A percentile compares a stretch with the other conserved stretches of the same genome.
These are phyloP conservation scores for Bombyx huttoni DNA, from an alignment of 2,888 invertebrate species.

Conservation along the genomic window DNA sequence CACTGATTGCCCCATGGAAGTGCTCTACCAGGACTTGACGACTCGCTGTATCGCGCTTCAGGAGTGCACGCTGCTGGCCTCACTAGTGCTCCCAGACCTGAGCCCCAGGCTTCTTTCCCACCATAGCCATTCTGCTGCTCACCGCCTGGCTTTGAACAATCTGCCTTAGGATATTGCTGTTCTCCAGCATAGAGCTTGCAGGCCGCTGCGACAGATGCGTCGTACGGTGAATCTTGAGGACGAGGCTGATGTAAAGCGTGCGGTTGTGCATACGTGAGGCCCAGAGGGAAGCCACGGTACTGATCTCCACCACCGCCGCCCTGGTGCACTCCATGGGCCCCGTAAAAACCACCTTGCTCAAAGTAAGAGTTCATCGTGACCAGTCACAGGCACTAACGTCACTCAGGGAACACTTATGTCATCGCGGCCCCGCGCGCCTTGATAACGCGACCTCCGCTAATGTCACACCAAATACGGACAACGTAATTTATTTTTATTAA, in stretches of 20 bases:
- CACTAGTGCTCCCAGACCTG: constrained; percentile 77
- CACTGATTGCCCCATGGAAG: constrained; percentile 92
- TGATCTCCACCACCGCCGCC: constrained; percentile 81
- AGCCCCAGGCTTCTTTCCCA: constrained; percentile 80
- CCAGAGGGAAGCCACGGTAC: constrained; percentile 89
- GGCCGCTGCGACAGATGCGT: constrained; percentile 89
- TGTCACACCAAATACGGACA: constrained; percentile 57
- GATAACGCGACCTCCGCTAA: constrained; percentile 67
- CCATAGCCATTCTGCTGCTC: constrained; percentile 79
- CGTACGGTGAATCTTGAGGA: constrained; percentile 93
- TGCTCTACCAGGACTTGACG: constrained; percentile 84
- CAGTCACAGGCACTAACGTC: constrained; percentile 59
- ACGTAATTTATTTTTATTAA: constrained; percentile 66
- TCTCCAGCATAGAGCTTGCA: constrained; percentile 86
- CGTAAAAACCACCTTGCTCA: constrained; percentile 96
- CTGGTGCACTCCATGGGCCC: constrained; percentile 88
- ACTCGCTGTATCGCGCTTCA: constrained; percentile 88
- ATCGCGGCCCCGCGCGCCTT: constrained; percentile 60
- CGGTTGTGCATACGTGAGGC: constrained; percentile 88
- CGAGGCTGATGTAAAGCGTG: constrained; percentile 83
- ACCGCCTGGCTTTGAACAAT: constrained; percentile 80
- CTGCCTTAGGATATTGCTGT: constrained; percentile 79
- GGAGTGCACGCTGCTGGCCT: constrained; percentile 92
- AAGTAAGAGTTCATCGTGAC: constrained; percentile 94
- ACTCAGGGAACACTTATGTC: constrained; percentile 66